Evolutionary conservation across 2,113 vertebrate species (phyloP), one percentile per base, ranked within the genome.

Genomic region (Lepidothrix coronata): DNA sequence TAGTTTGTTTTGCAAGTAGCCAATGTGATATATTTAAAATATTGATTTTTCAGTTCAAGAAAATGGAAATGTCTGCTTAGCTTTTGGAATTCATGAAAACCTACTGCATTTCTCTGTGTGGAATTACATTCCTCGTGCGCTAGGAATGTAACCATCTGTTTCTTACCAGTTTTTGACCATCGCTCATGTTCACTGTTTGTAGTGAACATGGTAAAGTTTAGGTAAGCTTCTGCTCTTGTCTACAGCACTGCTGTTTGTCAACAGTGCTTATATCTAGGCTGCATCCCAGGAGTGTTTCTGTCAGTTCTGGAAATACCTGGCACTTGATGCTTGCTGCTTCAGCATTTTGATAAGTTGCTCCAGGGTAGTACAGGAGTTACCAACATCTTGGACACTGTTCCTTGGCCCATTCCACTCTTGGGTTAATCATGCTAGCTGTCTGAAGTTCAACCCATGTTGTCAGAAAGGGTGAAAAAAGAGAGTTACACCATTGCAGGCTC

Each of bases 391-490:
- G 31, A n/a, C 3, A 2, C 20, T 30, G 28, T 33, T 93, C 41
- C 37, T 85, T 82, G n/a, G n/a, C 48, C 31, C 7, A 3, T 75
- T 84, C n/a, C 12, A 9, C 58, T 81, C 35, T 19, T 67, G 39
- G 48, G 33, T 43, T 85, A 51, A 63, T 72, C 28, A 14, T 75
- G 25, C 25, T 71, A 55, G 43, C 48, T 85, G 9, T 87, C 35
- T 44, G 24, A 22, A 28, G 4, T 43, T 70, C 54, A n/a, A 43
- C 8, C 5, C 14, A 9, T 0, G 0, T 30, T 67, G 55, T 61
- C 35, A 33, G 37, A 39, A 43, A 51, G 12, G 11, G 7, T 16
- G 30, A 17, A 14, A 43, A 28, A 54, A 48, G 13, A 24, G 6
- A 73, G 5, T 57, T 41, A 27, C 3, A 15, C 27, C 2, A 4